phyloP scores from a whole-genome alignment of 2,888 invertebrate species.

The Cylindroiulus punctatus region DNA sequence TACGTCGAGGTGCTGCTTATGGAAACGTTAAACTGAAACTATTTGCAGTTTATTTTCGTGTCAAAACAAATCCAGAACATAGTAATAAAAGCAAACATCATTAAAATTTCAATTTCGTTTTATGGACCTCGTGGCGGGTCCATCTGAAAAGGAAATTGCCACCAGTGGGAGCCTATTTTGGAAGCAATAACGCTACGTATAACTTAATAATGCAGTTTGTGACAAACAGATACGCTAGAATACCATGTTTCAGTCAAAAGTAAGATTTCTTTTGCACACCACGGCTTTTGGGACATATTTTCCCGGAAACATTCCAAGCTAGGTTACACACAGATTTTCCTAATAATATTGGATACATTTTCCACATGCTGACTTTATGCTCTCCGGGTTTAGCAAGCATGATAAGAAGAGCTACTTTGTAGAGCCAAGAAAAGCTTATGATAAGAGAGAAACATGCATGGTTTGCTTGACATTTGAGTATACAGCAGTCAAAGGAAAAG shows the following conservation, averaged over 20 bases:
- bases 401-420: conserved; percentile 1
- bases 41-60: conserved; percentile 8
- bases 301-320: background rate
- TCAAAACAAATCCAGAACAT: conserved; percentile 22
- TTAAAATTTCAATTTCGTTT: conserved; percentile 38
- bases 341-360: background rate
- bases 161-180: background rate
- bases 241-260: background rate
- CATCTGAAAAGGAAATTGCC: background rate
- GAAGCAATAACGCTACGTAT: background rate
- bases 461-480: background rate
- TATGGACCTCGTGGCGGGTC: conserved; percentile 8
- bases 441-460: background rate
- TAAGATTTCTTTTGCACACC: background rate
- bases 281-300: background rate
- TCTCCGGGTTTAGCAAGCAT: background rate
- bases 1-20: background rate
- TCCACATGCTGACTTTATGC: background rate
- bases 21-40: background rate
- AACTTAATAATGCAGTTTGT: background rate
- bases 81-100: conserved; percentile 22
- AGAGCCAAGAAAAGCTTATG: background rate
- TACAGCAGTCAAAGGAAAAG: background rate
- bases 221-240: background rate
- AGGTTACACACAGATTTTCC: background rate